Conservation (phyloP, 2,113 vertebrate genomes). For the Dasyornis broadbenti region DNA sequence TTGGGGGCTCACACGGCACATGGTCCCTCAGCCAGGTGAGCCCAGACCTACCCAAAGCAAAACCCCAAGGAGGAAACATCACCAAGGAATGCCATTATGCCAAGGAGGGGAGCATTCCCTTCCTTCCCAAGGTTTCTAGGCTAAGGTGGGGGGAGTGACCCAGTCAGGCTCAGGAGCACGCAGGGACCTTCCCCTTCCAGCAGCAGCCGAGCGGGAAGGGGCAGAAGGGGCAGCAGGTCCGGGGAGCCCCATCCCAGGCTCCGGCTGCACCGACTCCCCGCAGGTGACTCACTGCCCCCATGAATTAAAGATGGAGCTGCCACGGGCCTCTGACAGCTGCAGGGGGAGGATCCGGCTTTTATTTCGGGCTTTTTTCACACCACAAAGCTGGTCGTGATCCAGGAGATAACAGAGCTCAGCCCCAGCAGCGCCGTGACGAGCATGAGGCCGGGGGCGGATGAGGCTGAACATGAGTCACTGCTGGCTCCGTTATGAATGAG, state of each 20-base stretch:
- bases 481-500: slow-evolving; percentile 42
- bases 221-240: background rate
- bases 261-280: background rate
- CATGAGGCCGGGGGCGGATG: slow-evolving; percentile 48
- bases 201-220: background rate
- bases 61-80: fast-evolving
- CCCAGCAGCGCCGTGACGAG: slow-evolving; percentile 36
- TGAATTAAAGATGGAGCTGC: slow-evolving; percentile 56
- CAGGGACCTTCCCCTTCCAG: background rate
- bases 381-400: slow-evolving; percentile 50
- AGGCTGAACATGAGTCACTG: slow-evolving; percentile 41
- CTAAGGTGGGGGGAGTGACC: background rate
- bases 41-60: background rate
- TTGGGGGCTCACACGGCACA: background rate
- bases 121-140: background rate
- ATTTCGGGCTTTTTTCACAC: slow-evolving; percentile 53
- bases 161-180: background rate
- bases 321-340: slow-evolving; percentile 40
- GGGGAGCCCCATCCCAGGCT: background rate
- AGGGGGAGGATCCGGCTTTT: slow-evolving; percentile 6
- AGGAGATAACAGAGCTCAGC: slow-evolving; percentile 35
- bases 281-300: slow-evolving; percentile 53
- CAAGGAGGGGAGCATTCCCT: background rate
- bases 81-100: fast-evolving
- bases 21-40: background rate